These are phyloP conservation scores for Thera obeliscata DNA, from an alignment of 2,888 invertebrate species.

Conservation along the genomic window DNA sequence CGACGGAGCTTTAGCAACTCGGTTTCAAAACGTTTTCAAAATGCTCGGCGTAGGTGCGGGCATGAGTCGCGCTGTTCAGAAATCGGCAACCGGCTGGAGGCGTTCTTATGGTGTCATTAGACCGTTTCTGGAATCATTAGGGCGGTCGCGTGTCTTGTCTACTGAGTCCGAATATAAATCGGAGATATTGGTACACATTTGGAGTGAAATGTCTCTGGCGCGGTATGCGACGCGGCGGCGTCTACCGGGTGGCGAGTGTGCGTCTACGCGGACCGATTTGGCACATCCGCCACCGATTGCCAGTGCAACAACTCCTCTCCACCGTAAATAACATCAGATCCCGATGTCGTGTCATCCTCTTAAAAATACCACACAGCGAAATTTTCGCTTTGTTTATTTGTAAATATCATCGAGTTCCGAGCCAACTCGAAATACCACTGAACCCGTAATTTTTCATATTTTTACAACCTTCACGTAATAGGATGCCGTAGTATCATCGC, in stretches of 20 bases:
- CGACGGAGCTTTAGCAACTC: constrained; percentile 73
- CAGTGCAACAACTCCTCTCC: constrained; percentile 55
- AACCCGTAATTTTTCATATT: constrained; percentile 19
- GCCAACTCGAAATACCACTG: constrained; percentile 55
- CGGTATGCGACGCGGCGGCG: constrained; percentile 77
- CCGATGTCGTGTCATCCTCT: constrained; percentile 54
- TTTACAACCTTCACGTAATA: constrained; percentile 28
- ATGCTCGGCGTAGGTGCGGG: constrained; percentile 69
- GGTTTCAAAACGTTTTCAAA: constrained; percentile 82
- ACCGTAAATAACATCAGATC: constrained; percentile 73
- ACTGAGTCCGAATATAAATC: constrained; percentile 53
- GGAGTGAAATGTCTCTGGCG: constrained; percentile 66
- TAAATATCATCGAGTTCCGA: constrained; percentile 40
- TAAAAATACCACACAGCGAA: constrained; percentile 51
- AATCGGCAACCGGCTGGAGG: constrained; percentile 54
- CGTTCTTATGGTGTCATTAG: constrained; percentile 51
- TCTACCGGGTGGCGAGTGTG: constrained; percentile 73
- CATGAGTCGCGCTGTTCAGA: constrained; percentile 53
- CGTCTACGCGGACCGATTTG: constrained; percentile 79
- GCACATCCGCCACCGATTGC: constrained; percentile 80
- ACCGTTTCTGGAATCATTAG: constrained; percentile 49
- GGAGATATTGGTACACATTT: constrained; percentile 52
- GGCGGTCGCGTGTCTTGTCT: constrained; percentile 49
- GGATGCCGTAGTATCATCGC: constrained; percentile 54
- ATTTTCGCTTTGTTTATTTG: constrained; percentile 46